Base-by-base conservation (phyloP, 92 coral and sea anemone genomes). In the Porites evermanni region DNA sequence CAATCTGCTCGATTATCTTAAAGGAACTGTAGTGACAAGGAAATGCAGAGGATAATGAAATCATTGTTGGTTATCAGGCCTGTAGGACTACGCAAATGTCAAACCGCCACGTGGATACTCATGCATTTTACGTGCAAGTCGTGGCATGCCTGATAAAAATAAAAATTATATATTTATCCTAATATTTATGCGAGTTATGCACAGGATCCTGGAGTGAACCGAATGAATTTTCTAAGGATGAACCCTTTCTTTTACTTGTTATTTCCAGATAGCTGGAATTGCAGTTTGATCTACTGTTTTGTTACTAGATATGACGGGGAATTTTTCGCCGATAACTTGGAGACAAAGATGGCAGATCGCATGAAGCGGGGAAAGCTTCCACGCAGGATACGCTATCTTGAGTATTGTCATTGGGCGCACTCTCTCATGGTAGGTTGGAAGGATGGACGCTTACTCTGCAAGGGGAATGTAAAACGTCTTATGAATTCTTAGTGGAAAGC, bases 321-420 rank as follows among this genome's bases (percentile, higher is more conserved):
- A 26, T 26, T 26, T 26, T 26, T 26, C 29, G 29, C 29, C 29
- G 29, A 26, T 26, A 26, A 26, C 29, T 26, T 87, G 2, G 80
- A 68, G 61, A 60, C 50, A 8, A 79, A 86, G 53, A 19, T 59
- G 2, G 87, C 53, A 19, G 74, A 70, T n/a, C 50, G 66, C 8
- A 70, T 68, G 17, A 67, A 61, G 80, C 9, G 75, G 3, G 90
- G 90, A 23, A 87, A 79, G 66, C 80, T 51, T 8, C 79, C 90
- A 6, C 53, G 87, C 50, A 86, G 76, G 26, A 87, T 68, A 4
- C 50, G 73, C 12, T 80, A 80, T 52, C 32, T 80, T 1, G 80
- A 87, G 38, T 88, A 82, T 32, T 88, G 91, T 52, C 9, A 14
- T n/a, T 84, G 88, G 88, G 80, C 77, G 2, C 53, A 84, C 20